Percentiles rank a stretch among this genome's conserved stretches.
Evolutionary conservation across 2,113 vertebrate genomes (phyloP).

Genomic region (Embiotoca jacksoni): DNA sequence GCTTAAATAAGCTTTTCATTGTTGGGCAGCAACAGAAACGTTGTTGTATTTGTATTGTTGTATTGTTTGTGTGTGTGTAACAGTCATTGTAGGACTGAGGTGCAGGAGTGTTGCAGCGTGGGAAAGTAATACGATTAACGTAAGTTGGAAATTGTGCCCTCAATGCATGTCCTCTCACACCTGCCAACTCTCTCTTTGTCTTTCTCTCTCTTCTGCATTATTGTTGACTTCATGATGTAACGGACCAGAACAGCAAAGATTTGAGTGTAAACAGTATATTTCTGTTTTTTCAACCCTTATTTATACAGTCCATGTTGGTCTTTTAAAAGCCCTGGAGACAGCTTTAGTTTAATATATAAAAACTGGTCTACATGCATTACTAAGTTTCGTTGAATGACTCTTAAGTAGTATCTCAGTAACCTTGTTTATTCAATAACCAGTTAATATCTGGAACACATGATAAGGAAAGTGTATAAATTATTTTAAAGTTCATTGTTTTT

Average conservation of each 20-base stretch:
- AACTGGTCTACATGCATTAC: neutral
- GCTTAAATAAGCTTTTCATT: too few relatives aligned
- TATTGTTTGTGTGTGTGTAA: too few relatives aligned
- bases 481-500: neutral
- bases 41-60: too few relatives aligned
- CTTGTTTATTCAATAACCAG: too few relatives aligned
- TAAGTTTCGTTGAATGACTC: too few relatives aligned
- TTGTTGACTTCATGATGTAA: slow-evolving; percentile 53
- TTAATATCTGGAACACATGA: too few relatives aligned
- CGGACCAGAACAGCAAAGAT: slow-evolving; percentile 49
- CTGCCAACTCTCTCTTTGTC: neutral
- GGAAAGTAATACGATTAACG: too few relatives aligned
- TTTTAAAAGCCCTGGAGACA: neutral
- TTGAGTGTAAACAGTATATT: slow-evolving; percentile 46
- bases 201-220: neutral
- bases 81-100: too few relatives aligned
- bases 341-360: neutral
- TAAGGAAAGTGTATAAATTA: neutral
- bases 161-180: slow-evolving; percentile 6
- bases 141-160: too few relatives aligned
- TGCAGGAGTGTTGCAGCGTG: too few relatives aligned
- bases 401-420: too few relatives aligned
- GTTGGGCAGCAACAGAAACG: too few relatives aligned
- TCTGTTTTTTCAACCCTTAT: slow-evolving; percentile 28
- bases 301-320: neutral